Evolutionary conservation across 23 tunicate species (phyloP), one percentile per base, ranked within the genome.

Genomic region (Halocynthia aurantium): DNA sequence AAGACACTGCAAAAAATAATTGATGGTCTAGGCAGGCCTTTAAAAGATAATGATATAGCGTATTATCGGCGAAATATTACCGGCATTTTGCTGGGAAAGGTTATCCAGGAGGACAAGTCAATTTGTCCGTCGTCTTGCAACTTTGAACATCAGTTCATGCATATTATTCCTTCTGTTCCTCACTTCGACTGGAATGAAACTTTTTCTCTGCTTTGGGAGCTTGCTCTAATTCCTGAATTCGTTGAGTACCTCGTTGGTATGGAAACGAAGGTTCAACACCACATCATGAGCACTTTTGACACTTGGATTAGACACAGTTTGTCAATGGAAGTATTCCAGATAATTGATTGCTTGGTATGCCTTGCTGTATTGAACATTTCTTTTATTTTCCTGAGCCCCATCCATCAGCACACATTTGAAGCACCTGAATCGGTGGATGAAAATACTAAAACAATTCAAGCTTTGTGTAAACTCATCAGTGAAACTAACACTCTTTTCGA

Each of bases 201-300:
- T 49, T 74, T 74, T 54, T 12, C 19, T 13, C 31, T 50, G 13
- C 31, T 74, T 0, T 74, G 40, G 8, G 19, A 11, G 1, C 78
- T 74, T 13, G 78, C 64, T 20, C 62, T 74, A 12, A 44, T 15
- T 54, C 62, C 78, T 21, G 78, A 74, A 74, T 51, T 74, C 22
- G 9, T 54, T 8, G 50, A 53, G 50, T 13, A 54, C 8, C 10
- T 74, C 12, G 60, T 52, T 8, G 62, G 2, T 13, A 22, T 74
- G 50, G 21, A 53, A n/a, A 5, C 15, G 5, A 64, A 6, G 0
- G 40, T 74, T 8, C 78, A 74, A 54, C 2, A 74, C 12, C 31
- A 54, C 8, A 56, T 74, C 18, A 49, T 15, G 13, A 12, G 1
- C 18, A 20, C 55, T 18, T 53, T 74, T 31, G 44, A 31, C 44